phyloP scores from a whole-genome alignment of 2,797 vertebrate genomes.

The Astyanax mexicanus region DNA sequence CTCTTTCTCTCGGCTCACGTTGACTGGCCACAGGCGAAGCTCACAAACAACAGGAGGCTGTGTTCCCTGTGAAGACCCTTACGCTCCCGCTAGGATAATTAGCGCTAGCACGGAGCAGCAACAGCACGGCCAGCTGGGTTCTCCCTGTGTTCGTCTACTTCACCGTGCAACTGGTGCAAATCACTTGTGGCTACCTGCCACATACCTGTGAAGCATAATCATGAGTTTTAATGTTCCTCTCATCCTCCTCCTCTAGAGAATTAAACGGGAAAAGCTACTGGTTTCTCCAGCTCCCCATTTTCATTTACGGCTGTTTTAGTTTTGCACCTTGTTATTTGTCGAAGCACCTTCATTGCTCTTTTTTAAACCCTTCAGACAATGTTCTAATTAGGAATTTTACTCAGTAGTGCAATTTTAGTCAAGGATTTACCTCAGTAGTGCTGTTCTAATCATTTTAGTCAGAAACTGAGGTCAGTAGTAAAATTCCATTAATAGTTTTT shows the following conservation, averaged over 20 bases:
- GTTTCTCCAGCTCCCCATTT: no score
- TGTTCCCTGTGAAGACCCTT: constrained; percentile 45
- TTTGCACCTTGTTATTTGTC: no score
- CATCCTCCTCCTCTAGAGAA: no score
- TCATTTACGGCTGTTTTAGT: no score
- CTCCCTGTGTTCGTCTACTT: background rate
- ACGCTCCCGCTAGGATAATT: constrained; percentile 43
- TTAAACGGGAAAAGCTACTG: background rate
- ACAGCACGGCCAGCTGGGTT: constrained; percentile 12
- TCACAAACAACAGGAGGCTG: constrained; percentile 41
- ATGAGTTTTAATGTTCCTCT: background rate
- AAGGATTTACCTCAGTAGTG: no score
- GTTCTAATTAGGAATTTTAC: no score
- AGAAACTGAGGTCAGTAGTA: no score
- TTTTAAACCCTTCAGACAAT: no score
- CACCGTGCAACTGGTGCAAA: constrained; percentile 27
- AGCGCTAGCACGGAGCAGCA: constrained; percentile 32
- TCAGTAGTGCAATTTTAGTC: no score
- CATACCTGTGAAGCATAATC: background rate
- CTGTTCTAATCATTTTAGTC: no score
- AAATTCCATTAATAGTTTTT: no score
- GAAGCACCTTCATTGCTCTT: no score
- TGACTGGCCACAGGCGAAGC: background rate
- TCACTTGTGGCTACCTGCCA: constrained; percentile 31
- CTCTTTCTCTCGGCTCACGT: background rate